Base-by-base conservation (phyloP, 2,888 invertebrate species). In the Anaspis maculata region DNA sequence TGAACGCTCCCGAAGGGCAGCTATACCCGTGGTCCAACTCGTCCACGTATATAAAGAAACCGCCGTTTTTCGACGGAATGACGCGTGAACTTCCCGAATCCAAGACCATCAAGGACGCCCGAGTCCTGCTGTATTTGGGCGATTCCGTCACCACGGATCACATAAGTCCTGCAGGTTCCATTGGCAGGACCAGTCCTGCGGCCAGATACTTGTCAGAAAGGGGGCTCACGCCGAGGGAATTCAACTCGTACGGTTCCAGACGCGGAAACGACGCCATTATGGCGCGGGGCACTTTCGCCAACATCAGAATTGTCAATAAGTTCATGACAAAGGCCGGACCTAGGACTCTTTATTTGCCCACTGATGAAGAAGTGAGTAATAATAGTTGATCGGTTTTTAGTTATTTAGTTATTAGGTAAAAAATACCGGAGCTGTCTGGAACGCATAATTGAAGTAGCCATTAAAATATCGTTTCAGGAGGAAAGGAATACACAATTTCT, bases 61-160 rank as follows among this genome's bases (percentile, higher is more conserved):
- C 97, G 0, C 97, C 97, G 2, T 98, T 95, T 74, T 97, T 97
- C 64, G 84, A 89, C 21, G 51, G 55, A 6, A 64, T 65, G 62
- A 56, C 60, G 3, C 57, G 77, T 74, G 75, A 78, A 2, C 60
- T 88, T 24, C 80, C 84, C 0, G 52, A 66, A 2, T 61, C 72
- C 1, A 64, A 71, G 37, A 66, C 76, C 6, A 77, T 96, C 14
- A 62, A 67, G 14, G 72, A 79, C 39, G 95, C 95, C 0, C 73
- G 83, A 25, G 90, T 86, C 22, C 69, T 98, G 13, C 71, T 97
- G 0, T 78, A 85, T 53, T 72, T 98, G 40, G 92, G 92, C 0
- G 97, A 98, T 66, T 96, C 94, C 0, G 95, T 98, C 4, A 98
- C 97, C 15, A 97, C 97, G 0, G 97, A 98, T 70, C 97, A 97